These are phyloP conservation scores for Cephus cinctus DNA, from an alignment of 1,140 invertebrate genomes.

Conservation along the genomic window DNA sequence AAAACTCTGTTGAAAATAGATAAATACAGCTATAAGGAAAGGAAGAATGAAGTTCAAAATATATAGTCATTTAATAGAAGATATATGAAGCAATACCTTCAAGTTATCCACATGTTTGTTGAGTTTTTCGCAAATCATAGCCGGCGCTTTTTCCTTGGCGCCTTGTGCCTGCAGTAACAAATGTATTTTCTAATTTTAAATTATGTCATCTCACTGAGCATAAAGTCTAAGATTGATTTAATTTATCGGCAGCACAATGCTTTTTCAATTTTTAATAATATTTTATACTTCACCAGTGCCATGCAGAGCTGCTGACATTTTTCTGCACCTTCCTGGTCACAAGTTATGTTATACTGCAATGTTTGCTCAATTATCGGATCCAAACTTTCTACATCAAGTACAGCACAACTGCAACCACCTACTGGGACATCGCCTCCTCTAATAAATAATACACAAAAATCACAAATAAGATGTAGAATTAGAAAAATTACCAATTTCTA, in stretches of 20 bases:
- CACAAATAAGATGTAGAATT: not conserved
- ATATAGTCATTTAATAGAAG: not conserved
- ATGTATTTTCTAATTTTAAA: slow-evolving; percentile 1
- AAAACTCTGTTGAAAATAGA: not conserved
- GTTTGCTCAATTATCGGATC: slow-evolving; percentile 28
- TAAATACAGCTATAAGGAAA: not conserved
- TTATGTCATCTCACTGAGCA: too few relatives aligned
- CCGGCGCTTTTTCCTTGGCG: slow-evolving; percentile 20
- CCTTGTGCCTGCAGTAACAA: slow-evolving; percentile 20
- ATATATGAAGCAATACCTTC: slow-evolving; percentile 18
- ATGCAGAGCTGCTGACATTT: slow-evolving; percentile 26
- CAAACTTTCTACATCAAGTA: slow-evolving; percentile 14
- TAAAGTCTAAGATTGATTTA: not conserved
- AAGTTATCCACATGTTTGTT: slow-evolving; percentile 24
- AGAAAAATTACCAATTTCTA: too few relatives aligned
- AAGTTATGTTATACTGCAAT: slow-evolving; percentile 24
- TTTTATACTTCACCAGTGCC: slow-evolving; percentile 20
- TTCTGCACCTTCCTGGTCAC: slow-evolving; percentile 20
- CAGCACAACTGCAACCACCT: slow-evolving; percentile 26
- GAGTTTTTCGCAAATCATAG: slow-evolving; percentile 30
- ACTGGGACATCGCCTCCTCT: slow-evolving; percentile 5
- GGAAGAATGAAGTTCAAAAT: slow-evolving; percentile 2
- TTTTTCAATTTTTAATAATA: not conserved
- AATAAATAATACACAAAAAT: slow-evolving; percentile 1
- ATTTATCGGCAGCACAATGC: not conserved